Evolutionary conservation across 2,797 vertebrate genomes (phyloP), one percentile per base, ranked within the genome.

Genomic region (Benthosema pterotum): DNA sequence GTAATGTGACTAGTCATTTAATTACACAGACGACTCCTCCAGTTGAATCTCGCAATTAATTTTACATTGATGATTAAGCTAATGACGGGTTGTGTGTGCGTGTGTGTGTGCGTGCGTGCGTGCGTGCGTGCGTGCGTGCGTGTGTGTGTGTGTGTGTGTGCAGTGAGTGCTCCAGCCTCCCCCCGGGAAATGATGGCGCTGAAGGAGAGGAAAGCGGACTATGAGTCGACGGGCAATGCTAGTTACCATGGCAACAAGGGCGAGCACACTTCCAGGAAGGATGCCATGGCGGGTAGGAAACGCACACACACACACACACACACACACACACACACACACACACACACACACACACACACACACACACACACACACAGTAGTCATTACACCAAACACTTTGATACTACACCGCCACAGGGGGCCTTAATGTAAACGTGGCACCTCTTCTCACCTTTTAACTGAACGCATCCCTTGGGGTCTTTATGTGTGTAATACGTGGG

Each of bases 101-200:
- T 53, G 50, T 52, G 60, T 32, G 25, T 48, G 14, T 28, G 25
- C 42, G 52, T 46, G 22, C 7, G 14, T 60, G 22, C 58, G 13
- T 52, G 3, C 22, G 51, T 76, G 51, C 63, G 15, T 64, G 8
- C 57, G 48, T 63, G 49, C 59, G 15, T 53, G 60, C 60, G 49
- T 64, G 42, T 65, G 48, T 69, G 63, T 66, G 48, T 80, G 19
- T 75, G 56, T 76, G 2, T 71, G 60, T 74, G 65, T 78, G 46
- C 28, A 99, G 97, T 94, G 85, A 99, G 97, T 77, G 98, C 98
- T 87, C 97, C 98, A 67, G 95, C 96, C 48, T 99, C 98, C 79
- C 98, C 98, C 72, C 94, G 98, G 72, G 98, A 99, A 91, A 96
- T 98, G 95, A 95, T 98, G 93, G 95, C 92, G 64, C 87, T 98